Percentiles rank a stretch among this genome's conserved stretches.
Conservation (phyloP, 64 coral and sea anemone species). For the Exaiptasia diaphana region DNA sequence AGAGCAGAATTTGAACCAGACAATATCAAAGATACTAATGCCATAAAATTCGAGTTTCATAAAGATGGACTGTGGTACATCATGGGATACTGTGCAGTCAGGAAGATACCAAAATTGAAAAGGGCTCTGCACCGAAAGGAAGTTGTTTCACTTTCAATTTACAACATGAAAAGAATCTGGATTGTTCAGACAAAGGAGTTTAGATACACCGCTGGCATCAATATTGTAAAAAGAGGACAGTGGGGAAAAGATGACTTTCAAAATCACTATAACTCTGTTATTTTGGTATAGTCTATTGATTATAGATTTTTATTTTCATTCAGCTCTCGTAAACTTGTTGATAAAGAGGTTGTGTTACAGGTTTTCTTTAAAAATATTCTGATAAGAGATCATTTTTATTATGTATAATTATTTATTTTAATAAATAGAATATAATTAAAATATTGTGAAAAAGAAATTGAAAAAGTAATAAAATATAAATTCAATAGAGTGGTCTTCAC, state of each 20-base stretch:
- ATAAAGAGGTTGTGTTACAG: no score
- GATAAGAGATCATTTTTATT: no score
- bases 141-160: conserved; percentile 1
- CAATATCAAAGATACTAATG: conserved; percentile 54
- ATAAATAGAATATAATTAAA: no score
- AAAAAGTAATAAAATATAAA: no score
- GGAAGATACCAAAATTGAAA: conserved; percentile 65
- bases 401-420: no score
- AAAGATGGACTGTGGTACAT: conserved; percentile 9
- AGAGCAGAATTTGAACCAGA: conserved; percentile 11
- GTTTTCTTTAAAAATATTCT: no score
- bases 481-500: no score
- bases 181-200: conserved; percentile 2
- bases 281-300: no score
- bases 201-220: conserved; percentile 13
- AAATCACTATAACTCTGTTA: conserved; percentile 36
- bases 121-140: conserved; percentile 9
- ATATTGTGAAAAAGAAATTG: no score
- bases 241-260: conserved; percentile 47
- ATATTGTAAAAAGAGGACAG: conserved; percentile 29
- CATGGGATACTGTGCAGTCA: conserved; percentile 47
- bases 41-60: conserved; percentile 36
- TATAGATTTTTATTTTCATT: no score
- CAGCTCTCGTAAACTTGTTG: no score
- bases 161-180: conserved; percentile 17